Conservation (phyloP, 2,888 invertebrate species). For the Agonopterix arenella region DNA sequence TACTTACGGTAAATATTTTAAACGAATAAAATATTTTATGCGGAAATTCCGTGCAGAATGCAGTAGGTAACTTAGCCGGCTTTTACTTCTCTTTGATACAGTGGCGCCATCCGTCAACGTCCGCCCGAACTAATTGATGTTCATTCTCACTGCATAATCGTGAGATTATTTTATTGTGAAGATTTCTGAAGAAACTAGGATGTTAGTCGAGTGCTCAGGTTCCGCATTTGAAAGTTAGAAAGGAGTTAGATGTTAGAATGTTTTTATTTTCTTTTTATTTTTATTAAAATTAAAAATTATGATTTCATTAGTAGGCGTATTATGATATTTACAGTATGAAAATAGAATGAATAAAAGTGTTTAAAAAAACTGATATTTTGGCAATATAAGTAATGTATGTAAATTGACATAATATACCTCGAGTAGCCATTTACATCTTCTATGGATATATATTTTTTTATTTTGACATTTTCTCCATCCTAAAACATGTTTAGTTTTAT, state of each 20-base stretch:
- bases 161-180: conserved; percentile 8
- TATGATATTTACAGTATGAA: no score
- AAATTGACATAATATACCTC: no score
- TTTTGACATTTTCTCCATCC: background rate
- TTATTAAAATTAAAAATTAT: no score
- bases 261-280: no score
- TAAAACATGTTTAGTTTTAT: background rate
- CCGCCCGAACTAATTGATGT: conserved; percentile 41
- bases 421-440: no score
- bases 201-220: background rate
- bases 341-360: no score
- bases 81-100: conserved; percentile 1
- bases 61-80: background rate
- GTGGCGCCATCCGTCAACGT: conserved; percentile 51
- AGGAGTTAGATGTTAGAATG: no score
- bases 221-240: no score
- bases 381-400: no score
- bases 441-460: background rate
- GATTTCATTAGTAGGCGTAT: no score
- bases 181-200: background rate
- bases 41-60: conserved; percentile 4
- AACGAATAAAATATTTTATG: conserved; percentile 8
- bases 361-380: no score
- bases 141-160: conserved; percentile 19
- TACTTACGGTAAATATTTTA: no score